A percentile compares a stretch with the other conserved stretches of the same genome.
Evolutionary conservation across 2,797 vertebrate species (phyloP).

Genomic region (Acrossocheilus wenchowensis): DNA sequence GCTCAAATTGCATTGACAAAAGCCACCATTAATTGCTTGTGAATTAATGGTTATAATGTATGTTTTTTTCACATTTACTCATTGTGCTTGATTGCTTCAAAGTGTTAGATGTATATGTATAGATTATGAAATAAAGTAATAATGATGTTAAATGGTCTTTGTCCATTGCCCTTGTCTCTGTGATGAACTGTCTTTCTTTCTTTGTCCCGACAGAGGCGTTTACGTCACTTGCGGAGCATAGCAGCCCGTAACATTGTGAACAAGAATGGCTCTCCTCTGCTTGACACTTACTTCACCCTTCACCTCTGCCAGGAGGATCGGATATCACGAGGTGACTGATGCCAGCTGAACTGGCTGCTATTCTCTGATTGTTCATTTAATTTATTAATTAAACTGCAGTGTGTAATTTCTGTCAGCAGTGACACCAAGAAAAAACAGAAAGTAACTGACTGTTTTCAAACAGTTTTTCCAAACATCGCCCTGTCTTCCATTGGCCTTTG

Average conservation of each 20-base stretch:
- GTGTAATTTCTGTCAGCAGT: neutral
- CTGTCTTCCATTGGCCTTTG: neutral
- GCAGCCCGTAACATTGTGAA: conserved; percentile 95
- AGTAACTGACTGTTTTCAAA: conserved; percentile 4
- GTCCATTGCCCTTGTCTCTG: neutral
- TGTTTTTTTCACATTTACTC: neutral
- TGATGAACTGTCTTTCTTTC: conserved; percentile 3
- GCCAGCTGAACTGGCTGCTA: neutral
- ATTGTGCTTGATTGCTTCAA: neutral
- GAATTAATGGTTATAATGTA: neutral
- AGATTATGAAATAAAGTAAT: neutral
- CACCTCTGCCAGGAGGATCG: conserved; percentile 85
- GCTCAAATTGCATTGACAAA: neutral
- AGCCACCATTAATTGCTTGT: neutral
- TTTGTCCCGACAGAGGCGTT: conserved; percentile 82
- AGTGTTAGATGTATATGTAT: neutral
- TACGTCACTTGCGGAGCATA: conserved; percentile 94
- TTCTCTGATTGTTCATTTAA: neutral
- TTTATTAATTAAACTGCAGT: neutral
- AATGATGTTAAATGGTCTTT: neutral
- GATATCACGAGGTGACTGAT: conserved; percentile 87
- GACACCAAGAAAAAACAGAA: neutral
- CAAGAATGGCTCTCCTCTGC: conserved; percentile 90
- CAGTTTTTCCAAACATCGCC: neutral
- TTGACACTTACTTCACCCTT: conserved; percentile 97